A percentile compares a stretch with the other conserved stretches of the same genome.
These are phyloP conservation scores for Dryocosmus kuriphilus DNA, from an alignment of 2,888 invertebrate genomes.

Conservation along the genomic window DNA sequence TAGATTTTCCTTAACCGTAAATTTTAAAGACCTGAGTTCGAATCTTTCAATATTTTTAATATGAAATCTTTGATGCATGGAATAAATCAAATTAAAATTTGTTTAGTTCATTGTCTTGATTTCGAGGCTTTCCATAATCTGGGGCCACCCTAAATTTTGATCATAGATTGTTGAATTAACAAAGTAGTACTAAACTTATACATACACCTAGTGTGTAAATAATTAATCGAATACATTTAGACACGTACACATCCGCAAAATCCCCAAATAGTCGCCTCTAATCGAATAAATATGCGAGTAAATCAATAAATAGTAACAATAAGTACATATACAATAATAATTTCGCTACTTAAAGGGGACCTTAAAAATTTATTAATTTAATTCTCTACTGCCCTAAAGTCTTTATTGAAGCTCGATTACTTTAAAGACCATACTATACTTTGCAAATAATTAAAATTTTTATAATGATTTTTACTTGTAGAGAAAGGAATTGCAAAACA, in stretches of 20 bases:
- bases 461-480: not conserved
- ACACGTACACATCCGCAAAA: not conserved
- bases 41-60: too few relatives aligned
- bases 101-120: too few relatives aligned
- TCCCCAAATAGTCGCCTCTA: constrained; percentile 10
- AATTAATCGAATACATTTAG: not conserved
- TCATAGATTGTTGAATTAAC: not conserved
- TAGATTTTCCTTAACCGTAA: too few relatives aligned
- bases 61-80: too few relatives aligned
- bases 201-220: not conserved
- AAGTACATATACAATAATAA: constrained; percentile 15
- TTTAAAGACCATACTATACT: not conserved
- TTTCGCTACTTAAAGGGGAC: not conserved
- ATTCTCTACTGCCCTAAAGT: not conserved
- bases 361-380: not conserved
- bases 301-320: constrained; percentile 20
- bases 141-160: not conserved
- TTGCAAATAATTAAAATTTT: not conserved
- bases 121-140: too few relatives aligned
- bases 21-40: too few relatives aligned
- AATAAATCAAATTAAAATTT: too few relatives aligned
- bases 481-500: not conserved
- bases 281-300: constrained; percentile 5
- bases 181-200: not conserved
- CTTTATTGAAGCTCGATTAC: not conserved